A percentile compares a stretch with the other conserved stretches of the same genome.
Evolutionary conservation across 2,888 invertebrate genomes (phyloP).

Genomic region (Ischnura elegans): DNA sequence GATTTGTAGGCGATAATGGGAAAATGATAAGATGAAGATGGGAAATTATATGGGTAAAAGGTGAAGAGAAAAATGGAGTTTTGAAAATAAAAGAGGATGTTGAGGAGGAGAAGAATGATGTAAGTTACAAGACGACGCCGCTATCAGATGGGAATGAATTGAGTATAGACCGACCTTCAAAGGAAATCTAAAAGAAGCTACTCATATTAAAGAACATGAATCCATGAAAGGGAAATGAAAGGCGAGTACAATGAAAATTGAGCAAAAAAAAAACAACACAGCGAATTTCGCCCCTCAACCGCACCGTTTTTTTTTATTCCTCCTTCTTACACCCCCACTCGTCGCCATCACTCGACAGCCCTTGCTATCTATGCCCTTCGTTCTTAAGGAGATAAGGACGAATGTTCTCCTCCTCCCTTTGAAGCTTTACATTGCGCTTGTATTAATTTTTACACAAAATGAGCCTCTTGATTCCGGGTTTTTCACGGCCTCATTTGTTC

Average conservation of each 20-base stretch:
- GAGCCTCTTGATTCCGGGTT: not conserved
- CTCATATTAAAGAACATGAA: conserved; percentile 2
- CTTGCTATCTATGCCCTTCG: too few species aligned
- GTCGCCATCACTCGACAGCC: too few species aligned
- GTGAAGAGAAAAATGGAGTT: not conserved
- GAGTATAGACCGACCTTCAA: not conserved
- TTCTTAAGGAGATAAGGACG: not conserved
- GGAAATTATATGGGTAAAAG: not conserved
- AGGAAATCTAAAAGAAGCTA: not conserved
- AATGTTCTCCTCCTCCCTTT: conserved; percentile 2
- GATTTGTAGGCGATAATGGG: too few species aligned
- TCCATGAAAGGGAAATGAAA: conserved; percentile 31
- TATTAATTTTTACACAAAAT: not conserved
- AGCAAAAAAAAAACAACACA: not conserved
- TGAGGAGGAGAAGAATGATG: not conserved
- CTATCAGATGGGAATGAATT: not conserved
- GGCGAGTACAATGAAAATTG: not conserved
- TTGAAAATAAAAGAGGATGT: not conserved
- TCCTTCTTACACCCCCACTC: not conserved
- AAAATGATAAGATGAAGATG: not conserved
- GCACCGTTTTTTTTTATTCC: not conserved
- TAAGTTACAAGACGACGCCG: not conserved
- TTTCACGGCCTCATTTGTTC: not conserved
- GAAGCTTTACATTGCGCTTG: not conserved
- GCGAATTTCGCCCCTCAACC: not conserved